A percentile compares a stretch with the other conserved stretches of the same genome.
These are phyloP conservation scores for Agriopis leucophaearia DNA, from an alignment of 2,888 invertebrate species.

Conservation along the genomic window DNA sequence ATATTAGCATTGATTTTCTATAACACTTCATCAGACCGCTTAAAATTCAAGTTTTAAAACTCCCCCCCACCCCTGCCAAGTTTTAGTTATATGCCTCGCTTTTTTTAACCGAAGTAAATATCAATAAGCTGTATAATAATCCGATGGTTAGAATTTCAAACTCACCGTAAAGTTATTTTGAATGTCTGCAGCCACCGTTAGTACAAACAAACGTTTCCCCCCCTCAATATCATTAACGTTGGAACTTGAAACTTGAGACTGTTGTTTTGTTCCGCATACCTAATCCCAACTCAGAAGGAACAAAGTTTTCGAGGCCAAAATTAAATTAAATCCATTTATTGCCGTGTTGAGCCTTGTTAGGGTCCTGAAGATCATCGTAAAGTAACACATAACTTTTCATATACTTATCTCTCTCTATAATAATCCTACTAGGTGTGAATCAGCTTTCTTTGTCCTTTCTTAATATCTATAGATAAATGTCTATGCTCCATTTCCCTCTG, in stretches of 20 bases:
- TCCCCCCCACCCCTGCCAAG: background rate
- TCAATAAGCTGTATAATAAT: slow-evolving; percentile 23
- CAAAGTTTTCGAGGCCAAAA: slow-evolving; percentile 43
- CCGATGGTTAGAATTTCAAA: slow-evolving; percentile 34
- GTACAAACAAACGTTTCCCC: slow-evolving; percentile 42
- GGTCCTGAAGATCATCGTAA: slow-evolving; percentile 27
- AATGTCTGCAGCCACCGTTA: slow-evolving; percentile 31
- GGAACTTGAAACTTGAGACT: slow-evolving; percentile 39
- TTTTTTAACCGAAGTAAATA: slow-evolving; percentile 21
- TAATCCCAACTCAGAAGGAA: slow-evolving; percentile 29
- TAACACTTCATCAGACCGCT: background rate
- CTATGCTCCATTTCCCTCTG: background rate
- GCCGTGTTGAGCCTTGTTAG: slow-evolving; percentile 32
- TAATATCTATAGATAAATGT: too few relatives aligned
- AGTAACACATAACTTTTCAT: slow-evolving; percentile 28
- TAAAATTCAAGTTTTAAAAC: background rate
- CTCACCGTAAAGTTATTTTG: slow-evolving; percentile 37
- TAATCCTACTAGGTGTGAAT: background rate
- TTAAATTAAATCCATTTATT: slow-evolving; percentile 46
- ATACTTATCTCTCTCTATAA: background rate
- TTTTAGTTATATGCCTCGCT: slow-evolving; percentile 1
- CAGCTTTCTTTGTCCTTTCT: background rate
- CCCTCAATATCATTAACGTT: slow-evolving; percentile 42
- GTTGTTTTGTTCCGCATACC: slow-evolving; percentile 45
- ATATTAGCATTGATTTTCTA: background rate